Evolutionary conservation across 2,797 vertebrate species (phyloP).

Genomic region (Falco novaeseelandiae): DNA sequence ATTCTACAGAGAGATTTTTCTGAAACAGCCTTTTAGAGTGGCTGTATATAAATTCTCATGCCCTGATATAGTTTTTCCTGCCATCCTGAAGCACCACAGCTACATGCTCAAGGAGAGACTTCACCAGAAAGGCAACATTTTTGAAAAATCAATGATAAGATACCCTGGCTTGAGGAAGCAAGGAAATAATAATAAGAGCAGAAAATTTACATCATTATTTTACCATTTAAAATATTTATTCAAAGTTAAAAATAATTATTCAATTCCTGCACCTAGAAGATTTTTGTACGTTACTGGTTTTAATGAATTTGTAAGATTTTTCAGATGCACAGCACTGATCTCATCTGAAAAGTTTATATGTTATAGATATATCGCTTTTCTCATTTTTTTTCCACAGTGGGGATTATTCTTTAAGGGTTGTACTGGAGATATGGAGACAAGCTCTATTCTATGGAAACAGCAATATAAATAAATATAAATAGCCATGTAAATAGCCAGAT

Average conservation of each 20-base stretch:
- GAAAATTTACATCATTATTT: not conserved
- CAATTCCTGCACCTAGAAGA: not conserved
- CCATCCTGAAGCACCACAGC: not conserved
- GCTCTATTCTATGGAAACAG: not conserved
- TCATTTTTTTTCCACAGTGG: not conserved
- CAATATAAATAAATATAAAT: not conserved
- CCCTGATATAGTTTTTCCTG: not conserved
- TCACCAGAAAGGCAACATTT: not conserved
- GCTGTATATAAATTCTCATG: not conserved
- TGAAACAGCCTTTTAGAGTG: not conserved
- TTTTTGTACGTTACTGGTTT: not conserved
- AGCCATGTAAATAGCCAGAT: not conserved
- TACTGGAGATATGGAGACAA: not conserved
- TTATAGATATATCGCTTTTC: not conserved
- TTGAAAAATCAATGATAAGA: not conserved
- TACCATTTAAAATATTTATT: not conserved
- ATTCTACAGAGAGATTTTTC: not conserved
- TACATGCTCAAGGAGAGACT: not conserved
- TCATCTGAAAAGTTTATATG: not conserved
- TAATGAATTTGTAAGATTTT: not conserved
- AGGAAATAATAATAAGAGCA: not conserved
- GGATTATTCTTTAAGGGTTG: not conserved
- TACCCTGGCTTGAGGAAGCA: not conserved
- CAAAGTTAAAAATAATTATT: no score
- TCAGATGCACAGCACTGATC: not conserved